These are phyloP conservation scores for Acromyrmex charruanus DNA, from an alignment of 1,140 invertebrate species.

Conservation along the genomic window DNA sequence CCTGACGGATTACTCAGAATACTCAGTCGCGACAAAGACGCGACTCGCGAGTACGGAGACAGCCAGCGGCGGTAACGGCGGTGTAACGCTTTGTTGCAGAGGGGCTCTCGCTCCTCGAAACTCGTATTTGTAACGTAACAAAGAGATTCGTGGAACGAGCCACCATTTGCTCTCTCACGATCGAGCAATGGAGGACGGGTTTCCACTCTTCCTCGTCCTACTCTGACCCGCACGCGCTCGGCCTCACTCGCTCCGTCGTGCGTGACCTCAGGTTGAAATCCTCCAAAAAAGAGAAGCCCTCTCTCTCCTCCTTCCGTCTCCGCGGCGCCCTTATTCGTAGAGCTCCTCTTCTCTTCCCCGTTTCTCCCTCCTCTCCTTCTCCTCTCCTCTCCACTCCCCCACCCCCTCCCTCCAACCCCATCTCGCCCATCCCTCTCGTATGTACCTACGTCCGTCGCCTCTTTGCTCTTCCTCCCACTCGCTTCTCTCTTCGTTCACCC, in stretches of 20 bases:
- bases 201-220: slow-evolving; percentile 72
- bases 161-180: slow-evolving; percentile 82
- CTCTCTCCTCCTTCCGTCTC: too few species aligned
- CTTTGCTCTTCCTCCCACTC: neutral
- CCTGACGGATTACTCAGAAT: slow-evolving; percentile 10
- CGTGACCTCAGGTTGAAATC: slow-evolving; percentile 74
- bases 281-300: slow-evolving; percentile 65
- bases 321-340: neutral
- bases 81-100: too few species aligned
- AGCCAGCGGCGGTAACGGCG: neutral
- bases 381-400: too few species aligned
- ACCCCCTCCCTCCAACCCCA: too few species aligned
- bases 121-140: slow-evolving; percentile 72
- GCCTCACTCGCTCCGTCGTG: slow-evolving; percentile 55
- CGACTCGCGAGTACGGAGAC: neutral
- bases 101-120: neutral
- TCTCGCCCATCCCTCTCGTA: neutral
- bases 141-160: slow-evolving; percentile 73
- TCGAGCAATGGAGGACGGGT: slow-evolving; percentile 84
- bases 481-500: neutral
- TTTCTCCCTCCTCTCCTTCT: too few species aligned
- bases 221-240: slow-evolving; percentile 53
- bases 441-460: neutral
- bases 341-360: neutral
- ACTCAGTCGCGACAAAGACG: slow-evolving; percentile 53